Base-by-base conservation (phyloP, 2,888 invertebrate genomes). In the Mesoligia furuncula region DNA sequence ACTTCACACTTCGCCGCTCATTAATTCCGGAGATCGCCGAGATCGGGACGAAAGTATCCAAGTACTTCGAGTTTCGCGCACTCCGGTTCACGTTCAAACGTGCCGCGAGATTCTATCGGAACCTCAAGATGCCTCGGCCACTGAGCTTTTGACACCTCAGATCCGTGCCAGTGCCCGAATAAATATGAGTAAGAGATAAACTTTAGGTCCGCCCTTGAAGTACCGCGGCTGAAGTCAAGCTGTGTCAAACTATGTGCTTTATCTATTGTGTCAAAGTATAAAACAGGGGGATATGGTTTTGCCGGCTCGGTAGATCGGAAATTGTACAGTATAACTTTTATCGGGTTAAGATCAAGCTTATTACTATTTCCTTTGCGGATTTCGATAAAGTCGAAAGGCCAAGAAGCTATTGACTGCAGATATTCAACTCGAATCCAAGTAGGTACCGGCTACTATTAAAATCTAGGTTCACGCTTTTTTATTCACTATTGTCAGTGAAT, bases 21-120 rank as follows among this genome's bases (percentile, higher is more conserved):
- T 92, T 91, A 92, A 91, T 91, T 91, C 87, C 76, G 78, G 76
- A 90, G 93, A 93, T 93, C 88, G 86, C 62, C 65, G 84, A 87
- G 92, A 93, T 92, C 90, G 89, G 85, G 85, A 86, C 89, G 89
- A 91, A 91, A 90, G 89, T 90, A 87, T 85, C 86, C 83, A 85
- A 78, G 89, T 87, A 73, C 81, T 54, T 73, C 45, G 45, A 57
- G 81, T 81, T 78, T 91, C 87, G 88, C 89, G 77, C 83, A 81
- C 88, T 85, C 75, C 77, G 82, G 80, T 77, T 78, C 85, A 75
- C 81, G 88, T 87, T 92, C 91, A 92, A 91, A 93, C 81, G 73
- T 7, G 75, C 90, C 90, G 90, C 85, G 80, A 75, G 90, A 90
- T 91, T 54, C 67, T 90, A 91, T 91, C 90, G 54, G 72, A 72